A percentile compares a stretch with the other conserved stretches of the same genome.
phyloP scores from a whole-genome alignment of 2,888 invertebrate genomes.

The Drosophila greeni region DNA sequence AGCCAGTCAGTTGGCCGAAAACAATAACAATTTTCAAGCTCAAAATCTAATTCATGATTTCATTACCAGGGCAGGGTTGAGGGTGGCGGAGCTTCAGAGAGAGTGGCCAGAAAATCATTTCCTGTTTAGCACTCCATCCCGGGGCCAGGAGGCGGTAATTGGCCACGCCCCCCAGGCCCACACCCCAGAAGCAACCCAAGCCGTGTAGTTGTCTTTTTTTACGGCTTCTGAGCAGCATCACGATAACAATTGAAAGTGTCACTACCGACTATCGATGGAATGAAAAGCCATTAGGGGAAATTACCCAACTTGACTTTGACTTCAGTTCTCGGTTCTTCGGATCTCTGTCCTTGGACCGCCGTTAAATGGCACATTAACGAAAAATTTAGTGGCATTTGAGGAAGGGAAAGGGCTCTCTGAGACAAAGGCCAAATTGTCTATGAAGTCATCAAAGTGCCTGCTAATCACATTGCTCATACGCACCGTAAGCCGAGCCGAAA shows the following conservation, averaged over 20 bases:
- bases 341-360: slow-evolving; percentile 3
- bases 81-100: slow-evolving; percentile 8
- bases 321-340: slow-evolving; percentile 2
- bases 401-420: slow-evolving; percentile 5
- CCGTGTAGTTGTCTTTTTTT: slow-evolving; percentile 58
- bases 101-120: slow-evolving; percentile 64
- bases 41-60: slow-evolving; percentile 72
- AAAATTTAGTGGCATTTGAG: slow-evolving; percentile 14
- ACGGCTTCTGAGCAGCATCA: slow-evolving; percentile 51
- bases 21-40: slow-evolving; percentile 73
- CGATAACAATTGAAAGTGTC: slow-evolving; percentile 71
- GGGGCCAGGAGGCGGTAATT: slow-evolving; percentile 45
- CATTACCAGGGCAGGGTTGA: slow-evolving; percentile 54
- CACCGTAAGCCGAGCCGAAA: slow-evolving; percentile 24
- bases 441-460: slow-evolving; percentile 54
- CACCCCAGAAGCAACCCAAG: background rate
- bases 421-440: slow-evolving; percentile 44
- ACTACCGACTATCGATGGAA: slow-evolving; percentile 67
- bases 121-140: slow-evolving; percentile 70
- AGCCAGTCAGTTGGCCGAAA: slow-evolving; percentile 53
- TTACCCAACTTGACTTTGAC: slow-evolving; percentile 67
- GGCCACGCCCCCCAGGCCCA: slow-evolving; percentile 47
- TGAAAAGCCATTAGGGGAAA: slow-evolving; percentile 72
- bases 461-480: slow-evolving; percentile 65
- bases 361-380: slow-evolving; percentile 61